Evolutionary conservation across 2,888 invertebrate species (phyloP), one percentile per base, ranked within the genome.

Genomic region (Phengaris alcon): DNA sequence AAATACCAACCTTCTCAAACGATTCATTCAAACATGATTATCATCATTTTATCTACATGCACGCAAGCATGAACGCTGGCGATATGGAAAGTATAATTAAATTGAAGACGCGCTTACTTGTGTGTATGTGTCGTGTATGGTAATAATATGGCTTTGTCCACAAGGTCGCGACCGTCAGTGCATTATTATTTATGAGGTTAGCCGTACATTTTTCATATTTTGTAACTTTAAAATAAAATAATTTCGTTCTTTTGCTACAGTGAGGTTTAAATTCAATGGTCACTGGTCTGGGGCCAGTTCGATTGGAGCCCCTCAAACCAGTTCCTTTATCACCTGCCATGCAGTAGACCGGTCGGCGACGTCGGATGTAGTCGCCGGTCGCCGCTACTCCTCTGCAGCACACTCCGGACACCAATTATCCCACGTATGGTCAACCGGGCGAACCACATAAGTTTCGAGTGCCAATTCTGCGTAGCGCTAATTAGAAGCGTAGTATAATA

Each of bases 101-200:
- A 22, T 22, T 8, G 1, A 22, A 59, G 59, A 59, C 48, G 48
- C 48, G 48, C 4, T 35, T 35, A 35, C 35, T 22, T 59, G 10
- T 9, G 15, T 5, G 59, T 10, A 4, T 59, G 59, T 59, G 59
- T 59, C 59, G 59, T 22, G 59, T 59, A 59, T 59, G 22, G 15
- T 59, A 59, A 59, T 59, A 57, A 15, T 46, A 68, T 68, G 68
- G 68, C 68, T 68, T 68, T 46, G 68, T 46, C 13, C 7, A 35
- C 68, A 68, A 68, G 68, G 68, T 68, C 46, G 68, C n/a, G 46
- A 68, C 35, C 46, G 44, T 68, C 46, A 68, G 35, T 7, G 12
- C 44, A 68, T 22, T 59, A 59, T 15, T 59, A 59, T 59, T 9
- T 5, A 9, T 59, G 59, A 59, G 59, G 59, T 59, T 10, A 57